Evolutionary conservation across 2,113 vertebrate species (phyloP).

Genomic region (Leptobrachium ailaonicum): DNA sequence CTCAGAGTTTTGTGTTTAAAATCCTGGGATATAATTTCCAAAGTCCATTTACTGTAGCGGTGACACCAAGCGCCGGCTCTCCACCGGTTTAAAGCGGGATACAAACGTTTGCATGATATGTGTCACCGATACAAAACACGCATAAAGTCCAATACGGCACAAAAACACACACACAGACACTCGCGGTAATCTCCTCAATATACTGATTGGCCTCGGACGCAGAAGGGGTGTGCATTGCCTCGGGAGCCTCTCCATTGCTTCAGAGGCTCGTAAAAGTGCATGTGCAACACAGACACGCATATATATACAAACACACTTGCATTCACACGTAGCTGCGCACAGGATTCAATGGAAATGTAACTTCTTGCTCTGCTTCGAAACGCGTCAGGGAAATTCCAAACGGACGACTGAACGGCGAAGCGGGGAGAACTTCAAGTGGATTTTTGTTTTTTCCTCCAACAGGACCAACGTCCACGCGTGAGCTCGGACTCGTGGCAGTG

Average conservation of each 20-base stretch:
- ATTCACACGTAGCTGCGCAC: no score
- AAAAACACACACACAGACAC: no score
- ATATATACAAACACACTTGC: background rate
- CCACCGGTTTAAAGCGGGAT: no score
- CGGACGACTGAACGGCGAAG: background rate
- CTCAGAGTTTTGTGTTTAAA: no score
- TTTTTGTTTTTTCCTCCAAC: background rate
- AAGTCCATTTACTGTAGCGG: no score
- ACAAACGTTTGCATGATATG: no score
- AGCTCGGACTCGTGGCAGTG: background rate
- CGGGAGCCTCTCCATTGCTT: background rate
- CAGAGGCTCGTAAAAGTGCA: constrained; percentile 30
- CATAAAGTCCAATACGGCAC: no score
- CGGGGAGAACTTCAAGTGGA: background rate
- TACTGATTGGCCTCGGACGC: background rate
- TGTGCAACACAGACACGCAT: constrained; percentile 24
- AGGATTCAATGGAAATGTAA: no score
- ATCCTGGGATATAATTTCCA: no score
- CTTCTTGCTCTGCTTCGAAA: background rate
- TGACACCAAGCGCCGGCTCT: no score
- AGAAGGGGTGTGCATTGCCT: constrained; percentile 1
- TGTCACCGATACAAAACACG: no score
- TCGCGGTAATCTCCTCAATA: background rate
- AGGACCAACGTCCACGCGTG: background rate
- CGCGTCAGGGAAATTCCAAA: background rate